These are phyloP conservation scores for Chaetodon trifasciatus DNA, from an alignment of 2,797 vertebrate species.

Conservation along the genomic window DNA sequence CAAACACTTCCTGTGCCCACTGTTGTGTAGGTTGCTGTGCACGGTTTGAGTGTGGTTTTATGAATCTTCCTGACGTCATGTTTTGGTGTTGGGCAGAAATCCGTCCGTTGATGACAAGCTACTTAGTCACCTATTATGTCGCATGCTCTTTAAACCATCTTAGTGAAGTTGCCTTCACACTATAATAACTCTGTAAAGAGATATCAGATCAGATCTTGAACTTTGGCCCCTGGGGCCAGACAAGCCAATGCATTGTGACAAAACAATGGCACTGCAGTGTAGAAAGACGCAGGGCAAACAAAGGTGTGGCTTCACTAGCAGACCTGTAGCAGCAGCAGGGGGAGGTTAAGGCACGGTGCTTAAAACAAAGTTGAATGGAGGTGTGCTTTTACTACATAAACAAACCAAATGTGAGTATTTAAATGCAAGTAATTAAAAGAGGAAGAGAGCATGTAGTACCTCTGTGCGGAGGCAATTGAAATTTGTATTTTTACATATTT, in stretches of 20 bases:
- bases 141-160: slow-evolving; percentile 37
- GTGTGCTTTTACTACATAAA: not conserved
- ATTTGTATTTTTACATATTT: not conserved
- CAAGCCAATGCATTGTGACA: slow-evolving; percentile 42
- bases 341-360: not conserved
- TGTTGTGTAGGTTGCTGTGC: slow-evolving; percentile 21
- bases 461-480: not conserved
- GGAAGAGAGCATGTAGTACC: not conserved
- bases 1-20: slow-evolving; percentile 26
- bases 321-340: slow-evolving; percentile 23
- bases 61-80: slow-evolving; percentile 72
- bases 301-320: slow-evolving; percentile 65
- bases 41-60: slow-evolving; percentile 52
- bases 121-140: slow-evolving; percentile 68
- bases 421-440: not conserved
- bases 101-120: slow-evolving; percentile 59
- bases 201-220: slow-evolving; percentile 56
- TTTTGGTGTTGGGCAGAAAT: slow-evolving; percentile 48
- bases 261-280: slow-evolving; percentile 69
- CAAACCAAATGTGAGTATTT: not conserved
- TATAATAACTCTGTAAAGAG: slow-evolving; percentile 9
- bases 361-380: not conserved
- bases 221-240: slow-evolving; percentile 68
- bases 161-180: not conserved
- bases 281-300: slow-evolving; percentile 77